Evolutionary conservation across 2,113 vertebrate genomes (phyloP).

Genomic region (Pontoporia blainvillei): DNA sequence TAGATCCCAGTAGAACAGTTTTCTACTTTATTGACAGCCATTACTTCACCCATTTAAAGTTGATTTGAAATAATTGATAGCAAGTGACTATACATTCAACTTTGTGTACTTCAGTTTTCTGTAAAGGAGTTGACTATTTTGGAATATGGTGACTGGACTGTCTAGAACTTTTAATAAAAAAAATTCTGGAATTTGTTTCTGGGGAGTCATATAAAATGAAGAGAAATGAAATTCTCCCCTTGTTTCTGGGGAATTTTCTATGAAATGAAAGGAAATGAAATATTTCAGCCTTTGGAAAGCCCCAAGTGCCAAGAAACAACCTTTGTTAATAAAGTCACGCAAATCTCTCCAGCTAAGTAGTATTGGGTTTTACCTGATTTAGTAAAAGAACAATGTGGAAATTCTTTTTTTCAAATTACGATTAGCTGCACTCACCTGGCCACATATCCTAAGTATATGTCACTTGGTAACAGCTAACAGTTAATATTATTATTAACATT

Average conservation of each 20-base stretch:
- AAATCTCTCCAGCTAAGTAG: background rate
- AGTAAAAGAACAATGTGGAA: background rate
- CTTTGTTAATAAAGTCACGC: constrained; percentile 33
- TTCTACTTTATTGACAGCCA: background rate
- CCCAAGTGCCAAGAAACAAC: constrained; percentile 2
- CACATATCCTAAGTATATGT: background rate
- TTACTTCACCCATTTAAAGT: background rate
- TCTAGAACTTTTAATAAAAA: background rate
- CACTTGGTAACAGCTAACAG: background rate
- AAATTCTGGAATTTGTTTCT: background rate
- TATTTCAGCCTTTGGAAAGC: constrained; percentile 14
- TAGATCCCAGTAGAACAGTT: background rate
- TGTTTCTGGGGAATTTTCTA: constrained; percentile 28
- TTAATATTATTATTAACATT: background rate
- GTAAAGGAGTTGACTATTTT: background rate
- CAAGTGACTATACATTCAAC: background rate
- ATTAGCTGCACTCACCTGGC: background rate
- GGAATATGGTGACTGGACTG: background rate
- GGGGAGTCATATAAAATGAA: background rate
- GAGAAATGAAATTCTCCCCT: background rate
- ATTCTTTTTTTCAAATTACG: background rate
- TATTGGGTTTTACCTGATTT: background rate
- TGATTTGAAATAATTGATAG: background rate
- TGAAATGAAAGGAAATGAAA: constrained; percentile 50
- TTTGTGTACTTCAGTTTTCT: background rate